A percentile compares a stretch with the other conserved stretches of the same genome.
Conservation (phyloP, 2,797 vertebrate genomes). For the Macroramphosus scolopax region DNA sequence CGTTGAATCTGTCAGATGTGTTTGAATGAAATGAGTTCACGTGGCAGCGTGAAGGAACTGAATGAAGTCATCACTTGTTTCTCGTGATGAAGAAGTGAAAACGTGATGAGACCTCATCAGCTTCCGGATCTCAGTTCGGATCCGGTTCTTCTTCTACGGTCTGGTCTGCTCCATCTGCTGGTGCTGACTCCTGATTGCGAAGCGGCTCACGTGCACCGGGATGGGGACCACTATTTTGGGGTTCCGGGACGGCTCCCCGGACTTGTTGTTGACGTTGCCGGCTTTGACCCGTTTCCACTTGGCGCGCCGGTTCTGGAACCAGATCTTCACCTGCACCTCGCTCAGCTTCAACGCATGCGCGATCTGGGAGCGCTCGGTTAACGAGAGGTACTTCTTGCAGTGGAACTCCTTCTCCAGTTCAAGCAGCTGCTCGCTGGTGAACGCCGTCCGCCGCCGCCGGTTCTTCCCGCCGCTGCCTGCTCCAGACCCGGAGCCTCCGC, state of each 20-base stretch:
- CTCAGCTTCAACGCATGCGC: slow-evolving; percentile 96
- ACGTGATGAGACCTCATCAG: too few relatives aligned
- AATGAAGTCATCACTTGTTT: too few relatives aligned
- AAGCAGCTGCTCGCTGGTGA: slow-evolving; percentile 97
- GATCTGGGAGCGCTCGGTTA: slow-evolving; percentile 97
- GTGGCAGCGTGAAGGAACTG: too few relatives aligned
- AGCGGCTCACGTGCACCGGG: slow-evolving; percentile 96
- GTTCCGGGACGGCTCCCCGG: slow-evolving; percentile 94
- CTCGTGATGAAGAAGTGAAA: too few relatives aligned
- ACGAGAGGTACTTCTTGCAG: slow-evolving; percentile 97
- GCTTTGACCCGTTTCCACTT: slow-evolving; percentile 99
- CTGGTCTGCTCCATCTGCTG: slow-evolving; percentile 96
- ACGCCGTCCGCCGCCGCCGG: slow-evolving; percentile 91
- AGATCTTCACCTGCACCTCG: slow-evolving; percentile 99
- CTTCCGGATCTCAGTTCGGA: too few relatives aligned
- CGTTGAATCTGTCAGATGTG: too few relatives aligned
- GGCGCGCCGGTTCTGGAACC: slow-evolving; percentile 97
- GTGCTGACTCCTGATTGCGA: slow-evolving; percentile 96
- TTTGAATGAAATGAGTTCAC: too few relatives aligned
- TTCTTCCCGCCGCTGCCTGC: slow-evolving; percentile 80
- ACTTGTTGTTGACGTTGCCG: slow-evolving; percentile 96
- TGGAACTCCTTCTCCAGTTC: slow-evolving; percentile 98
- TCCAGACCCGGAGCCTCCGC: slow-evolving; percentile 68
- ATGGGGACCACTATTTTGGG: slow-evolving; percentile 98
- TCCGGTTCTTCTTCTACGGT: slow-evolving; percentile 67